phyloP scores from a whole-genome alignment of 2,113 vertebrate genomes.

The Eretmochelys imbricata region DNA sequence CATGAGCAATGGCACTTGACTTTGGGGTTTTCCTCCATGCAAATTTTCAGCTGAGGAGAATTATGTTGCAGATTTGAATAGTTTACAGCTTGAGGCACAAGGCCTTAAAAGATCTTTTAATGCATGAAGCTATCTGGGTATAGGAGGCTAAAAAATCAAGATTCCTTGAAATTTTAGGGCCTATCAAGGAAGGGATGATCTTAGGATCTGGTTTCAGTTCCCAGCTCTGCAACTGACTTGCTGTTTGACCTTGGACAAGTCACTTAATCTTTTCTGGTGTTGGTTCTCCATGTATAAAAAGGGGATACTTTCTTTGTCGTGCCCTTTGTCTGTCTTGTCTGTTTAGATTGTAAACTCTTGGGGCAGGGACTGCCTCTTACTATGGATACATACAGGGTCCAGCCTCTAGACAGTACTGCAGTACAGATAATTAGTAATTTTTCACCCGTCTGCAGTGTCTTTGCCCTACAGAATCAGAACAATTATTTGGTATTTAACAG shows the following conservation, averaged over 20 bases:
- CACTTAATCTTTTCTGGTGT: background rate
- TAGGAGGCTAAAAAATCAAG: background rate
- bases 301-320: background rate
- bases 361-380: background rate
- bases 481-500: background rate
- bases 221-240: background rate
- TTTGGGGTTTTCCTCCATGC: conserved; percentile 42
- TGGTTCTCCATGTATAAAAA: background rate
- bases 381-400: background rate
- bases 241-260: background rate
- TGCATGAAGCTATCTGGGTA: background rate
- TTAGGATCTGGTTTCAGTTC: background rate
- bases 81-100: background rate
- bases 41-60: background rate
- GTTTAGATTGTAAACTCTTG: background rate
- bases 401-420: accelerated
- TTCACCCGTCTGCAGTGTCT: background rate
- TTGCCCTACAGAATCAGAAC: background rate
- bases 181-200: background rate
- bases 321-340: background rate
- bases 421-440: background rate
- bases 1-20: background rate
- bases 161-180: background rate
- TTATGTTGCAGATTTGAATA: background rate
- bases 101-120: background rate